Evolutionary conservation across 2,888 invertebrate genomes (phyloP), one percentile per base, ranked within the genome.

Genomic region (Silvanus unidentatus): DNA sequence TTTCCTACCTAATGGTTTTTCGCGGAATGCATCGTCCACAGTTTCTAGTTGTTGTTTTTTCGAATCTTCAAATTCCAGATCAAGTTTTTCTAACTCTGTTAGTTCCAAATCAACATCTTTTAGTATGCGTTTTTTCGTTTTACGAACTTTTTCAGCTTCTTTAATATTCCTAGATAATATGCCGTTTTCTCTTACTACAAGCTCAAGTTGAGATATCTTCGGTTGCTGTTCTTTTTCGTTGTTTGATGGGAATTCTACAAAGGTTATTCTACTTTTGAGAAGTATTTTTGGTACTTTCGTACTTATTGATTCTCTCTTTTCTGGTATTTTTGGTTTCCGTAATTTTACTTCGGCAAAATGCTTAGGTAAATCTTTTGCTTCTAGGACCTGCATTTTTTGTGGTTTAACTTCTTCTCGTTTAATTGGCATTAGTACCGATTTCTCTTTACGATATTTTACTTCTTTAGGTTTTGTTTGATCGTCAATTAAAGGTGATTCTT

Each of bases 241-340:
- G 38, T 49, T 14, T 13, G 72, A 69, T 29, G 73, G 72, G 51
- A 75, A 75, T 40, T 73, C 72, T 1, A 75, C 66, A 55, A 76
- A 76, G 34, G 72, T 75, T n/a, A 88, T 83, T 53, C 83, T 76
- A 64, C 87, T 87, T 60, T 84, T 85, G 0, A 88, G 70, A 60
- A 82, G 75, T 41, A 84, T 74, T 66, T 82, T 84, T 0, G 84
- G 86, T 43, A 86, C 68, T 52, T 59, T 62, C 1, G 50, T 60
- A 77, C 47, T 47, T 42, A 59, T 58, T 2, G 47, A 49, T 52
- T 65, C 66, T 53, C 66, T 66, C 44, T 63, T 64, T 36, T 57
- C 52, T n/a, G 58, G 49, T 27, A 55, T 45, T 49, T 66, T 69
- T 5, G 68, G 63, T 52, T 69, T 70, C 37, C 61, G 85, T 2